Evolutionary conservation across 1,140 invertebrate genomes (phyloP), one percentile per base, ranked within the genome.

Genomic region (Trinorchestia longiramus): DNA sequence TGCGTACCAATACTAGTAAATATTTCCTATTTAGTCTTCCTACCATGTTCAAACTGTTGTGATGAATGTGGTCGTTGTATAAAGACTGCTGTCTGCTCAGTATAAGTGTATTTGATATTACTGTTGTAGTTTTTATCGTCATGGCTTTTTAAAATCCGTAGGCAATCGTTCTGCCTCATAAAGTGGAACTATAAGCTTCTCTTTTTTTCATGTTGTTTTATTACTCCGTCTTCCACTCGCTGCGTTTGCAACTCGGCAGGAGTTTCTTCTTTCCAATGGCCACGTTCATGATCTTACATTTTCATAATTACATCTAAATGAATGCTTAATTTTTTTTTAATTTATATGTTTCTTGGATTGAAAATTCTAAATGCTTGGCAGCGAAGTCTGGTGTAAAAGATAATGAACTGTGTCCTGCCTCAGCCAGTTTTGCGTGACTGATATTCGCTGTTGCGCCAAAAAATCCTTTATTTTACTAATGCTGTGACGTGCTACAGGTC

Each of bases 401-500:
- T 19, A 53, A 8, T 53, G 47, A 19, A 8, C 19, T 53, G 6
- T 19, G 19, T 53, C 6, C 47, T 53, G 6, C 47, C 19, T 19
- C 6, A 8, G 19, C 47, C 47, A 53, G 47, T 53, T 53, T 6
- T 53, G 19, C 47, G 6, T 53, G 6, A 53, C 19, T 53, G 19
- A 53, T 53, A 19, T 53, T 53, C 47, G 19, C 47, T 53, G 47
- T 53, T 19, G 47, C 47, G 47, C 47, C 47, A 53, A 77, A 19
- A 23, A 42, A 53, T 95, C 19, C 8, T 40, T 4, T 19, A n/a
- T 95, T 43, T 6, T 3, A 77, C 62, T 77, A 77, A 95, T 96
- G 95, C 42, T 57, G n/a, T 57, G 95, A 15, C 15, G 11, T 96
- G 95, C 97, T 97, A 41, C 97, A 98, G 98, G 98, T 96, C 98